Percentiles rank a stretch among this genome's conserved stretches.
These are phyloP conservation scores for Agrotis puta DNA, from an alignment of 2,888 invertebrate species.

Conservation along the genomic window DNA sequence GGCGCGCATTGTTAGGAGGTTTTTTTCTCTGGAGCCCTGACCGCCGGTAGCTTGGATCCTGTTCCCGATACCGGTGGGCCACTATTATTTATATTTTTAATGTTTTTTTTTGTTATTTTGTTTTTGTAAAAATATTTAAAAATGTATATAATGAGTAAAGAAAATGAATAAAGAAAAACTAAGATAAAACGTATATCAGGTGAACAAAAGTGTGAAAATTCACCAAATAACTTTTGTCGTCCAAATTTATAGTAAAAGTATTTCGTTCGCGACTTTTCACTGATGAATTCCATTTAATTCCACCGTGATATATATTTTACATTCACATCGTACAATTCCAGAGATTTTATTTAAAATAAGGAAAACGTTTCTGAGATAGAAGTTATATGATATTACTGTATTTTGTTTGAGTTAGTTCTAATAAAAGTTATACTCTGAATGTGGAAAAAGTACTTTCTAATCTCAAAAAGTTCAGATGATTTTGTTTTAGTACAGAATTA, in stretches of 20 bases:
- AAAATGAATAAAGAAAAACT: no score
- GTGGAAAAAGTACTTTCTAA: not conserved
- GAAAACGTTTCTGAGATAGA: conserved; percentile 34
- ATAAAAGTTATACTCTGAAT: conserved; percentile 32
- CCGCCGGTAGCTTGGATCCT: no score
- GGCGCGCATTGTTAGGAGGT: no score
- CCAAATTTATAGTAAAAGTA: conserved; percentile 50
- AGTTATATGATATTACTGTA: conserved; percentile 8
- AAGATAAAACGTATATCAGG: not conserved
- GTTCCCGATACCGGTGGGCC: no score
- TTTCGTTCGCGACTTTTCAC: conserved; percentile 29
- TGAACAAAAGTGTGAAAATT: conserved; percentile 9
- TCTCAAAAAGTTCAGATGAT: not conserved
- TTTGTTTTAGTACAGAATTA: not conserved
- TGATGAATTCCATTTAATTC: conserved; percentile 45
- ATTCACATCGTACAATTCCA: conserved; percentile 43
- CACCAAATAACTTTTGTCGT: conserved; percentile 29
- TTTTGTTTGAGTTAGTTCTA: conserved; percentile 40
- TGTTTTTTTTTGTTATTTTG: no score
- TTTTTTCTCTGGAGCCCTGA: no score
- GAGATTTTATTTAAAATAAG: conserved; percentile 42
- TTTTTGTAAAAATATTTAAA: no score
- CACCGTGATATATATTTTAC: conserved; percentile 42
- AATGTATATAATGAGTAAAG: no score
- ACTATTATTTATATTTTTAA: no score